phyloP scores from a whole-genome alignment of 1,140 invertebrate genomes.

The Helicoverpa zea region DNA sequence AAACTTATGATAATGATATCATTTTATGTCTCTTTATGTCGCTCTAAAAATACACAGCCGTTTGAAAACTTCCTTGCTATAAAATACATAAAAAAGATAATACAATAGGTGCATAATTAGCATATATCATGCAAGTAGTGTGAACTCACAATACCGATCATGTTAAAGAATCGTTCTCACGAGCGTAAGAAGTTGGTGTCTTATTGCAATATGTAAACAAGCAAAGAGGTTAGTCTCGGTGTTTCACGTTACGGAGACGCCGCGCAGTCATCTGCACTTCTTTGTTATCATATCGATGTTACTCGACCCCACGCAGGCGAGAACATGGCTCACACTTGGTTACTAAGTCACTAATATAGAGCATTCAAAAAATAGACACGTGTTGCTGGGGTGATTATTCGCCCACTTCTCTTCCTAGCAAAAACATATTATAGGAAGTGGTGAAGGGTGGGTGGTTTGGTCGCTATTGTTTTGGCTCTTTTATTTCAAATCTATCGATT shows the following conservation, averaged over 20 bases:
- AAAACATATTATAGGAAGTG: too few relatives aligned
- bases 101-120: constrained; percentile 9
- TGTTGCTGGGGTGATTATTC: too few relatives aligned
- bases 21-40: not conserved
- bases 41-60: not conserved
- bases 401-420: too few relatives aligned
- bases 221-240: constrained; percentile 37
- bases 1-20: too few relatives aligned
- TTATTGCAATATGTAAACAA: constrained; percentile 54
- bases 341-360: not conserved
- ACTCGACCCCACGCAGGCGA: not conserved
- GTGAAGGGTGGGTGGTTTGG: too few relatives aligned
- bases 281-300: constrained; percentile 50
- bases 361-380: too few relatives aligned
- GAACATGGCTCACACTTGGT: not conserved
- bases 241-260: constrained; percentile 36
- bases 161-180: constrained; percentile 49
- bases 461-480: too few relatives aligned
- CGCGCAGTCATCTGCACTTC: constrained; percentile 5
- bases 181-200: constrained; percentile 38
- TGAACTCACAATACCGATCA: constrained; percentile 39
- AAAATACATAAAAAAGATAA: constrained; percentile 14
- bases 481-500: too few relatives aligned
- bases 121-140: constrained; percentile 4
- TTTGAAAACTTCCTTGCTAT: not conserved